These are phyloP conservation scores for Athripsodes cinereus DNA, from an alignment of 2,888 invertebrate species.

Conservation along the genomic window DNA sequence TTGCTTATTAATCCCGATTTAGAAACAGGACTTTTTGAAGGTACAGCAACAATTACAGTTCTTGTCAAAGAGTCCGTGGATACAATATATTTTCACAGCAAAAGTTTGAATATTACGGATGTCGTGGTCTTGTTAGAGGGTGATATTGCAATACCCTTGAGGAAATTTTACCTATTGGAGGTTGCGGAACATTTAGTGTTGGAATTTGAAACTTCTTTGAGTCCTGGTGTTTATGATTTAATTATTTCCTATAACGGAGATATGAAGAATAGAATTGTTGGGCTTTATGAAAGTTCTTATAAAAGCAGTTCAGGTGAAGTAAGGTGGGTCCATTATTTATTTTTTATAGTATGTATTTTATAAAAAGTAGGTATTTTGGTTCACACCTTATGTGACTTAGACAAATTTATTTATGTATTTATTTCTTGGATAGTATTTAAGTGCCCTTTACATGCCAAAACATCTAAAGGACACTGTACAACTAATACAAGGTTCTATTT, in stretches of 20 bases:
- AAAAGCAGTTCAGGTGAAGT: slow-evolving; percentile 31
- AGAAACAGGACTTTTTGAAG: slow-evolving; percentile 18
- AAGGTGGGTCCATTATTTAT: slow-evolving; percentile 8
- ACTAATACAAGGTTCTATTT: too few species aligned
- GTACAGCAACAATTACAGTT: slow-evolving; percentile 40
- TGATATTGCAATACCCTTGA: slow-evolving; percentile 32
- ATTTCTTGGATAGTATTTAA: too few species aligned
- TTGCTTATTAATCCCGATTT: slow-evolving; percentile 31
- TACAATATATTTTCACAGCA: slow-evolving; percentile 51
- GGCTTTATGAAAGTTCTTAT: slow-evolving; percentile 66
- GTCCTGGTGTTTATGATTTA: slow-evolving; percentile 46
- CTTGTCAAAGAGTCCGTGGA: slow-evolving; percentile 38
- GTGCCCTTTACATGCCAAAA: too few species aligned
- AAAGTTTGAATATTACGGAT: slow-evolving; percentile 47
- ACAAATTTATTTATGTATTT: too few species aligned
- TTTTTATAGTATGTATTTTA: too few species aligned
- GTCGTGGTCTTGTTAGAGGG: slow-evolving; percentile 20
- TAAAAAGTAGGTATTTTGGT: too few species aligned
- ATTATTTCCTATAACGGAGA: slow-evolving; percentile 58
- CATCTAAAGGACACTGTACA: too few species aligned
- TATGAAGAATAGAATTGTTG: slow-evolving; percentile 61
- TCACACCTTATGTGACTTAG: too few species aligned
- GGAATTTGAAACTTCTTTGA: slow-evolving; percentile 32
- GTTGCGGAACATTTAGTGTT: slow-evolving; percentile 40
- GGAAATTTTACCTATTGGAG: slow-evolving; percentile 36